A percentile compares a stretch with the other conserved stretches of the same genome.
Evolutionary conservation across 1,140 invertebrate species (phyloP).

Genomic region (Nasonia giraulti): DNA sequence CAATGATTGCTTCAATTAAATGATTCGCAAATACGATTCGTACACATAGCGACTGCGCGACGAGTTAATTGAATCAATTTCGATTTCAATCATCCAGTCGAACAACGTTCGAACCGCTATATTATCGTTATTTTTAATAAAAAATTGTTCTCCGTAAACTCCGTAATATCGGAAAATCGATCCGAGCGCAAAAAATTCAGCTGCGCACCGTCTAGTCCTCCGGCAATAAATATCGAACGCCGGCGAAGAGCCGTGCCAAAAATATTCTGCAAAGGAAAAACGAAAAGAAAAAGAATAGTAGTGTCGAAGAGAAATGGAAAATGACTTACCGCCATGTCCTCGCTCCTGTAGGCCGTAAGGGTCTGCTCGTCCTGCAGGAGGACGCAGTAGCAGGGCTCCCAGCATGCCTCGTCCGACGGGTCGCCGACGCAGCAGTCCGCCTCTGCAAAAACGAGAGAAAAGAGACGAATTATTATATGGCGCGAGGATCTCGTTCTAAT

Average conservation of each 20-base stretch:
- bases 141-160: too few relatives aligned
- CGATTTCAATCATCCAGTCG: background rate
- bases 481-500: slow-evolving; percentile 27
- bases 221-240: background rate
- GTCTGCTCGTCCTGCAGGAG: slow-evolving; percentile 89
- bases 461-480: slow-evolving; percentile 32
- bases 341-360: slow-evolving; percentile 89
- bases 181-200: background rate
- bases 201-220: background rate
- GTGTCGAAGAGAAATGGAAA: slow-evolving; percentile 8
- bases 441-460: slow-evolving; percentile 62
- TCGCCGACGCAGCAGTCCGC: slow-evolving; percentile 72
- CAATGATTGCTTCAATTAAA: background rate
- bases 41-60: background rate
- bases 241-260: background rate
- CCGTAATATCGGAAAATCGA: background rate
- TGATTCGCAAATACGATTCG: background rate
- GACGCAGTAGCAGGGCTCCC: slow-evolving; percentile 92
- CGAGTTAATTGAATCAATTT: background rate
- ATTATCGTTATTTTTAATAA: too few relatives aligned
- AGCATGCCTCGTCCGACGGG: slow-evolving; percentile 75
- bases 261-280: slow-evolving; percentile 31
- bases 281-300: slow-evolving; percentile 15
- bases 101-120: too few relatives aligned
- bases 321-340: slow-evolving; percentile 89